Evolutionary conservation across 2,888 invertebrate genomes (phyloP).

Genomic region (Blastobasis adustella): DNA sequence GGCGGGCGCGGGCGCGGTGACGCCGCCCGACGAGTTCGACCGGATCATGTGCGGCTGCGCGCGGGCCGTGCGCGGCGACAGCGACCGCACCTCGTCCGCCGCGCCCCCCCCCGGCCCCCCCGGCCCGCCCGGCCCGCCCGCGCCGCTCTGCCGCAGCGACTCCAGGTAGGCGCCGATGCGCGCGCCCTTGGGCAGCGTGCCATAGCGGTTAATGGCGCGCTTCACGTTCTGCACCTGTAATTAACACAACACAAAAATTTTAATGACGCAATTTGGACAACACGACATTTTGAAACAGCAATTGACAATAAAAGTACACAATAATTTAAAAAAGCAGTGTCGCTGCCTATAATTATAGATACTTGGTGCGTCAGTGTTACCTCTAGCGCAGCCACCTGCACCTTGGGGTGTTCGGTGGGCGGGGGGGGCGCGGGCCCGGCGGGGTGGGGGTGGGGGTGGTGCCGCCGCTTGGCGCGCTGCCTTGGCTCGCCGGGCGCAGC

Average conservation of each 20-base stretch:
- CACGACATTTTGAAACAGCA: too few relatives aligned
- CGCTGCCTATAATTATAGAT: too few relatives aligned
- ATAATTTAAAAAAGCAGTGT: too few relatives aligned
- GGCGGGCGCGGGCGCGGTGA: slow-evolving; percentile 71
- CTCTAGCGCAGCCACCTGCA: slow-evolving; percentile 93
- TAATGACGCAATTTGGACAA: too few relatives aligned
- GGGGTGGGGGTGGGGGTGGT: slow-evolving; percentile 10
- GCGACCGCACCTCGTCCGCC: slow-evolving; percentile 69
- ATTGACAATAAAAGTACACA: too few relatives aligned
- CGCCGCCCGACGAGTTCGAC: slow-evolving; percentile 91
- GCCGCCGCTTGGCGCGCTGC: slow-evolving; percentile 56
- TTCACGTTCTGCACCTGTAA: slow-evolving; percentile 93
- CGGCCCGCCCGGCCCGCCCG: slow-evolving; percentile 17
- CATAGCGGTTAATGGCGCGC: slow-evolving; percentile 94
- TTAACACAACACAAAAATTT: too few relatives aligned
- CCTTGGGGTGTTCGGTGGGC: slow-evolving; percentile 23
- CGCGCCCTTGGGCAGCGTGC: slow-evolving; percentile 96
- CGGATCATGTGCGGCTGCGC: slow-evolving; percentile 90
- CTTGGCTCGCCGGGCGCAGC: slow-evolving; percentile 59
- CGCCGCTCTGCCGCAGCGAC: slow-evolving; percentile 87
- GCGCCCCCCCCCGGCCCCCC: slow-evolving; percentile 54
- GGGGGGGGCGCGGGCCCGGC: neutral
- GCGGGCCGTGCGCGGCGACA: slow-evolving; percentile 80
- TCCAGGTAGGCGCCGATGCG: slow-evolving; percentile 97
- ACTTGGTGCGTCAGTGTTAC: too few relatives aligned